phyloP scores from a whole-genome alignment of 2,888 invertebrate genomes.

The Macrophya alboannulata region DNA sequence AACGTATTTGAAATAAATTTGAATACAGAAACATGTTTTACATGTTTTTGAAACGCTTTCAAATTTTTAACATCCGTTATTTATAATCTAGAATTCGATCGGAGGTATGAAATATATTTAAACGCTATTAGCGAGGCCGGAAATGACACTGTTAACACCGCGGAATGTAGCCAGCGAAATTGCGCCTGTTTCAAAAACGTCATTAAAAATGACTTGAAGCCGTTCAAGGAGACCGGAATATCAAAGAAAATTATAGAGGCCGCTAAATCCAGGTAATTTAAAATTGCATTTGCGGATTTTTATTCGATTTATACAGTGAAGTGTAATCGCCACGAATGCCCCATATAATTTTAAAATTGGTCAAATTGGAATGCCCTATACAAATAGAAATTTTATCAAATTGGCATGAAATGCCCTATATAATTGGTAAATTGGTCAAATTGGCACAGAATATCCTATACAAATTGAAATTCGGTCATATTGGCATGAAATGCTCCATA shows the following conservation, averaged over 20 bases:
- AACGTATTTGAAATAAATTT: not conserved
- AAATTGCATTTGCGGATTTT: not conserved
- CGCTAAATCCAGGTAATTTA: conserved; percentile 78
- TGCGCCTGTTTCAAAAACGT: conserved; percentile 86
- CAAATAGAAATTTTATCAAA: not conserved
- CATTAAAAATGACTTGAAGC: conserved; percentile 86
- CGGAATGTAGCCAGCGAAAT: conserved; percentile 71
- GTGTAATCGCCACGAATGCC: not conserved
- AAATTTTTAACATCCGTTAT: conserved; percentile 59
- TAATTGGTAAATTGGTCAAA: not conserved
- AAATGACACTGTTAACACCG: not conserved
- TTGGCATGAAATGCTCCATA: not conserved
- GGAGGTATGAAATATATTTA: conserved; percentile 79
- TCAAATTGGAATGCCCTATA: not conserved
- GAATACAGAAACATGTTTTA: not conserved
- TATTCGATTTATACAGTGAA: not conserved
- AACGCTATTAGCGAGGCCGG: conserved; percentile 81
- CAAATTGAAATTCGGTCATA: not conserved
- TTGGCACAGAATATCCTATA: not conserved
- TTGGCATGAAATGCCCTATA: not conserved
- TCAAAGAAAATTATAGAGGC: conserved; percentile 84
- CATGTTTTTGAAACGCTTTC: not conserved
- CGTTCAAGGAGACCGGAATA: conserved; percentile 88
- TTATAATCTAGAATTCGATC: conserved; percentile 79
- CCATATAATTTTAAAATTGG: not conserved